A percentile compares a stretch with the other conserved stretches of the same genome.
These are phyloP conservation scores for Teinopalpus imperialis DNA, from an alignment of 2,888 invertebrate genomes.

Conservation along the genomic window DNA sequence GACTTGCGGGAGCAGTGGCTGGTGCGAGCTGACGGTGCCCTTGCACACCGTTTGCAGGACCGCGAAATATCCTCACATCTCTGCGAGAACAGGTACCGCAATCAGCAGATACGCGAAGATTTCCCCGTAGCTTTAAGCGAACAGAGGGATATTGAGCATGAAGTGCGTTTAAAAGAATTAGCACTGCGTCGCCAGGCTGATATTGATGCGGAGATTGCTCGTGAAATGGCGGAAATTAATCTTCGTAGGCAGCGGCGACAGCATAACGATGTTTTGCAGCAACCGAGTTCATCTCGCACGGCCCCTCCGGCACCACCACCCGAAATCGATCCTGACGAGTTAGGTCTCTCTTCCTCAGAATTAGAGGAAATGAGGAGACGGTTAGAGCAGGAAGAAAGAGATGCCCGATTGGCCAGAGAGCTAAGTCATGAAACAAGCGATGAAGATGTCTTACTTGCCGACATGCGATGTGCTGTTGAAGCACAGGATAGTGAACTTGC, in stretches of 20 bases:
- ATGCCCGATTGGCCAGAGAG: conserved; percentile 66
- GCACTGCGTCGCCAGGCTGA: conserved; percentile 68
- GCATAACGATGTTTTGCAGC: conserved; percentile 52
- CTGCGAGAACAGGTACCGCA: conserved; percentile 71
- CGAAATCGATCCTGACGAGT: conserved; percentile 54
- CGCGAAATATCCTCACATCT: conserved; percentile 75
- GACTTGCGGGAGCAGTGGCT: conserved; percentile 76
- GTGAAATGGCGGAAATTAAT: conserved; percentile 75
- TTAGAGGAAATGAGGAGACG: conserved; percentile 65
- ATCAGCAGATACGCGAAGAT: conserved; percentile 76
- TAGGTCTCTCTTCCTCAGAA: conserved; percentile 64
- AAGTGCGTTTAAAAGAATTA: conserved; percentile 57
- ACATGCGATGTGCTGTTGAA: conserved; percentile 75
- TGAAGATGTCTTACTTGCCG: conserved; percentile 62
- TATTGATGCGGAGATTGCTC: conserved; percentile 71
- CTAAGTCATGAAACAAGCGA: conserved; percentile 63
- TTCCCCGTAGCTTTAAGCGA: conserved; percentile 72
- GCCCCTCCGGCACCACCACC: conserved; percentile 37
- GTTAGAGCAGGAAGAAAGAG: conserved; percentile 70
- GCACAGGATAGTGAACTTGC: conserved; percentile 75
- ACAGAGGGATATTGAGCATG: conserved; percentile 68
- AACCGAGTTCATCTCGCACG: conserved; percentile 58
- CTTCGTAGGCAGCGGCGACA: conserved; percentile 62
- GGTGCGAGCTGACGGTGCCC: conserved; percentile 70
- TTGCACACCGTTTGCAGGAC: conserved; percentile 73